Conservation (phyloP, 2,113 vertebrate species). For the Rhinoderma darwinii region DNA sequence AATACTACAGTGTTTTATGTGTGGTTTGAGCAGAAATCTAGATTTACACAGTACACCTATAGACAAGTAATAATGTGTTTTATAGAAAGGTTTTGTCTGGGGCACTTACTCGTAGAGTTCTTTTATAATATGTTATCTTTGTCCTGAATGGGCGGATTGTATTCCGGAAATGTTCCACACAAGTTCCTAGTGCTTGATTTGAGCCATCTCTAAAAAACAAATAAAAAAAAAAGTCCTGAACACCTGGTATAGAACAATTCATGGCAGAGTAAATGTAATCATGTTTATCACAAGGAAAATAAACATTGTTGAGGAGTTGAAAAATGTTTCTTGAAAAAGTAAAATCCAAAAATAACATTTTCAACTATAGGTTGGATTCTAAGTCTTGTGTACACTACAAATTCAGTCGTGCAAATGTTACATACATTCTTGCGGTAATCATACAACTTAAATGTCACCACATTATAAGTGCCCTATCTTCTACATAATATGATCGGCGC, state of each 20-base stretch:
- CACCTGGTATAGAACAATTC: too few relatives aligned
- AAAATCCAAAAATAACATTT: too few relatives aligned
- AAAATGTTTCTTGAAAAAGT: too few relatives aligned
- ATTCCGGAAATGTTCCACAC: slow-evolving; percentile 64
- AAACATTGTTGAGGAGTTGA: too few relatives aligned
- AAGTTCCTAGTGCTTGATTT: slow-evolving; percentile 57
- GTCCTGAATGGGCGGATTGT: slow-evolving; percentile 54
- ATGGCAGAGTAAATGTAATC: background rate
- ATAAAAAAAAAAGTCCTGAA: background rate
- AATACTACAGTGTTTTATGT: background rate
- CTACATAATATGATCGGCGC: too few relatives aligned
- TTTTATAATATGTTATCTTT: slow-evolving; percentile 64
- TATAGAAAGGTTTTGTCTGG: background rate
- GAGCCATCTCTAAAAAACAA: slow-evolving; percentile 56
- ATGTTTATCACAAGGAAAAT: background rate
- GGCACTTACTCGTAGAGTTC: slow-evolving; percentile 62
- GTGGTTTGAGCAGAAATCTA: background rate
- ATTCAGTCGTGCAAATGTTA: too few relatives aligned
- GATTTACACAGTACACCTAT: background rate
- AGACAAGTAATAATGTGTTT: background rate
- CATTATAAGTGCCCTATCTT: too few relatives aligned
- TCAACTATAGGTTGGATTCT: too few relatives aligned
- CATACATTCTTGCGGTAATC: too few relatives aligned
- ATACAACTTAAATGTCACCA: too few relatives aligned
- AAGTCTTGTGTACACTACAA: too few relatives aligned